Evolutionary conservation across 37 sponge, comb jelly and placozoan genomes (phyloP).

Genomic region (Mnemiopsis leidyi): DNA sequence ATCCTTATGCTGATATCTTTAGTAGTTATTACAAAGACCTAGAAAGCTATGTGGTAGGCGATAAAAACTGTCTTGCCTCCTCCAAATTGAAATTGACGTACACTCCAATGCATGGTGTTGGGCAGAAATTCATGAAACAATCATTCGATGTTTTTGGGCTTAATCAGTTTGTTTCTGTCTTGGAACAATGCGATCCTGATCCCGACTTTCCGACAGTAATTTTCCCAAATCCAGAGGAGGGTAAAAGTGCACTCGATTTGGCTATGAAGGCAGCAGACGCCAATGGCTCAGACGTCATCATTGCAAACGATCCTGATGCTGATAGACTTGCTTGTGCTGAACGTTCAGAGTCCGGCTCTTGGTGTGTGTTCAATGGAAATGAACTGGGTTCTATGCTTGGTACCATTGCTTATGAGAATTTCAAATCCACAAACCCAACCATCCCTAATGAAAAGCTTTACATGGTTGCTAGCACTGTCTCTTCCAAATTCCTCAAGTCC

Average conservation of each 20-base stretch:
- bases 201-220: constrained; percentile 96
- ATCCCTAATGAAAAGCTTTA: constrained; percentile 71
- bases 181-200: constrained; percentile 88
- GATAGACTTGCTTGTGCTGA: constrained; percentile 95
- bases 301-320: constrained; percentile 98
- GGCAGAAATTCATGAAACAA: constrained; percentile 71
- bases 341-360: constrained; percentile 69
- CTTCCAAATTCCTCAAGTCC: constrained; percentile 84
- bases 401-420: constrained; percentile 87
- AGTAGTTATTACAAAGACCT: constrained; percentile 75
- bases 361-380: constrained; percentile 97
- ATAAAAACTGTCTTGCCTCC: background rate
- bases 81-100: constrained; percentile 73
- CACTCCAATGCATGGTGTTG: constrained; percentile 99
- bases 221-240: constrained; percentile 99
- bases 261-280: constrained; percentile 84
- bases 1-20: constrained; percentile 76
- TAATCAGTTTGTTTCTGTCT: constrained; percentile 75
- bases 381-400: constrained; percentile 87
- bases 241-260: constrained; percentile 87
- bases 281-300: constrained; percentile 73
- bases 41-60: constrained; percentile 3
- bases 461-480: constrained; percentile 94
- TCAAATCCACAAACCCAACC: constrained; percentile 71
- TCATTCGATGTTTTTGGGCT: constrained; percentile 80